Conservation (phyloP, 37 sponge, comb jelly and placozoan genomes). For the Cladorhizidae sp. region DNA sequence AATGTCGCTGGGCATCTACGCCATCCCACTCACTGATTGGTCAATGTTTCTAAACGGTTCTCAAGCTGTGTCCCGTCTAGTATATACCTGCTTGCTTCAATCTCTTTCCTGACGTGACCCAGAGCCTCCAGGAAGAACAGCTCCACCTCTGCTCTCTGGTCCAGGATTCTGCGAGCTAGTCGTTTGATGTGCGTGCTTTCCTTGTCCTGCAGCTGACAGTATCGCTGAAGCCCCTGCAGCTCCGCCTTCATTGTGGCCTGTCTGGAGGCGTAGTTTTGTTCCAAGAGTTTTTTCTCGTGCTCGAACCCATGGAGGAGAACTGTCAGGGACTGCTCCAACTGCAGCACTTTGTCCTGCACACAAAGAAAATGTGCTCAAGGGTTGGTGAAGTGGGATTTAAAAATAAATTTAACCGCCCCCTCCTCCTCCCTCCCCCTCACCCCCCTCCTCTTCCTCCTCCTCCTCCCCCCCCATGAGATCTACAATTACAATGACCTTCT, state of each 20-base stretch:
- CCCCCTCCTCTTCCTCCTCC: too few relatives aligned
- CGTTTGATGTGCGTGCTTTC: conserved; percentile 80
- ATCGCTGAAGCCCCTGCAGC: conserved; percentile 28
- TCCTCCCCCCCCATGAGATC: too few relatives aligned
- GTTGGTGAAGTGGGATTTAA: not conserved
- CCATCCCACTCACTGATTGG: too few relatives aligned
- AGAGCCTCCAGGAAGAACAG: conserved; percentile 92
- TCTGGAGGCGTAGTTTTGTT: not conserved
- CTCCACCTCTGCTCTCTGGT: conserved; percentile 89
- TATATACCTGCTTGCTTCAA: conserved; percentile 48
- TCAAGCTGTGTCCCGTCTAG: too few relatives aligned
- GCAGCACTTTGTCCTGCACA: conserved; percentile 47
- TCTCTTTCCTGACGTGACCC: conserved; percentile 73
- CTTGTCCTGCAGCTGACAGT: conserved; percentile 41
- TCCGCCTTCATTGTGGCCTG: not conserved
- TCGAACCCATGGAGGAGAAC: conserved; percentile 69
- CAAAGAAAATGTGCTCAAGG: too few relatives aligned
- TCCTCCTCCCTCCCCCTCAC: too few relatives aligned
- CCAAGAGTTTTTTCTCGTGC: conserved; percentile 48
- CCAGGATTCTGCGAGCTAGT: conserved; percentile 74
- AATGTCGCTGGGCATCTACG: too few relatives aligned
- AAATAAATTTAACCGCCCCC: not conserved
- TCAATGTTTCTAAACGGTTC: too few relatives aligned
- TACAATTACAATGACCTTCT: too few relatives aligned
- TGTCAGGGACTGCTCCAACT: conserved; percentile 59